These are phyloP conservation scores for Monochamus alternatus DNA, from an alignment of 2,888 invertebrate genomes.

Conservation along the genomic window DNA sequence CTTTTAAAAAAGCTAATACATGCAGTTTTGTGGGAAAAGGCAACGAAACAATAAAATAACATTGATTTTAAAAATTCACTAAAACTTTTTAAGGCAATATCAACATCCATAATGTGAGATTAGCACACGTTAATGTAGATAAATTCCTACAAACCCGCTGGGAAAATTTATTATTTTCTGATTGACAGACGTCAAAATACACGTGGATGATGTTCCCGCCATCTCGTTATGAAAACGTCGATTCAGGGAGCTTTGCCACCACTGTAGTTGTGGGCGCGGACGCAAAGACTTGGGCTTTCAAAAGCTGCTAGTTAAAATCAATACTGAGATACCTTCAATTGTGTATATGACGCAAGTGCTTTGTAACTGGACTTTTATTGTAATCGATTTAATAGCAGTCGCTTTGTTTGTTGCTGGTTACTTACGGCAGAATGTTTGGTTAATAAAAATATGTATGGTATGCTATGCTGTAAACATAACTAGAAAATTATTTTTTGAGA, in stretches of 20 bases:
- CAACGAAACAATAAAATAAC: slow-evolving; percentile 49
- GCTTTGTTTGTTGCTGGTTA: not conserved
- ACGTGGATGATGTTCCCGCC: slow-evolving; percentile 67
- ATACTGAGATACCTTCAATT: slow-evolving; percentile 56
- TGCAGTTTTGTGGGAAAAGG: slow-evolving; percentile 50
- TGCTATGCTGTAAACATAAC: no score
- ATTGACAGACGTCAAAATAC: slow-evolving; percentile 66
- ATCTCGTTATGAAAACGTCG: slow-evolving; percentile 57
- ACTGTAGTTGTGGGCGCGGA: slow-evolving; percentile 46
- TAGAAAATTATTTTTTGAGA: no score
- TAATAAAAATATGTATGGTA: no score
- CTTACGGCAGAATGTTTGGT: not conserved
- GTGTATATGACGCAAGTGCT: slow-evolving; percentile 58
- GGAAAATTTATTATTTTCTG: slow-evolving; percentile 49
- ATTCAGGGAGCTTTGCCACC: slow-evolving; percentile 51
- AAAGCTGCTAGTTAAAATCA: slow-evolving; percentile 59
- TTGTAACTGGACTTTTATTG: slow-evolving; percentile 52
- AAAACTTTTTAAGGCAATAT: not conserved
- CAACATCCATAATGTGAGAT: not conserved
- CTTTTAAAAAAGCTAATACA: slow-evolving; percentile 66
- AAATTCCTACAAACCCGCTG: not conserved
- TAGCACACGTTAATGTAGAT: slow-evolving; percentile 11
- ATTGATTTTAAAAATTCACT: slow-evolving; percentile 4
- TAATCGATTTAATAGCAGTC: slow-evolving; percentile 55
- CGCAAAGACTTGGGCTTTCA: slow-evolving; percentile 47